These are phyloP conservation scores for Hycleus phaleratus DNA, from an alignment of 1,140 invertebrate species.

Conservation along the genomic window DNA sequence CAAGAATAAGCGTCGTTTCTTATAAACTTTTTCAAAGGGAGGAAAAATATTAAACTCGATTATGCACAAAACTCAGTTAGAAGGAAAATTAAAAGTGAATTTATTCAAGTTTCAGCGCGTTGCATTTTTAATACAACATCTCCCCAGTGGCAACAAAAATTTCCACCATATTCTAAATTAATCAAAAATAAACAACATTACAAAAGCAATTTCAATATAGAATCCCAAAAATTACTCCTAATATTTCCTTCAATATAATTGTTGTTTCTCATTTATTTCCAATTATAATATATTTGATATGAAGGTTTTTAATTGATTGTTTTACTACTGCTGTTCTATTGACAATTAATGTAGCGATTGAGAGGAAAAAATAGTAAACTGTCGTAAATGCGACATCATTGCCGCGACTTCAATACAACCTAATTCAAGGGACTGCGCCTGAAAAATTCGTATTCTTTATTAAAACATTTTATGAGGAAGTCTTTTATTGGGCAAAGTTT, in stretches of 20 bases:
- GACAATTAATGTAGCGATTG: conserved; percentile 20
- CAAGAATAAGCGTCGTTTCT: conserved; percentile 11
- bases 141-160: conserved; percentile 8
- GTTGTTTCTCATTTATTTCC: no score
- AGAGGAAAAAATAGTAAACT: conserved; percentile 22
- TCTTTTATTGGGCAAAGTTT: conserved; percentile 24
- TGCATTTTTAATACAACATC: conserved; percentile 12
- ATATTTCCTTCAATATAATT: background rate
- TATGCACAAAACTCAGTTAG: conserved; percentile 18
- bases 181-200: no score
- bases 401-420: conserved; percentile 22
- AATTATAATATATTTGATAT: no score
- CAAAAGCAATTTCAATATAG: no score
- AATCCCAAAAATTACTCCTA: no score
- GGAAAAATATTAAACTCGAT: conserved; percentile 11
- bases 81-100: conserved; percentile 20
- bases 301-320: no score
- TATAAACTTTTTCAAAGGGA: conserved; percentile 14
- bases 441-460: conserved; percentile 23
- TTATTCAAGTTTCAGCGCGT: conserved; percentile 19
- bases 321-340: no score
- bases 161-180: background rate
- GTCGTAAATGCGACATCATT: conserved; percentile 8
- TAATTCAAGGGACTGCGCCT: conserved; percentile 19
- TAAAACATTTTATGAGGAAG: conserved; percentile 22